Evolutionary conservation across 2,113 vertebrate species (phyloP).

Genomic region (Heloderma charlesbogerti): DNA sequence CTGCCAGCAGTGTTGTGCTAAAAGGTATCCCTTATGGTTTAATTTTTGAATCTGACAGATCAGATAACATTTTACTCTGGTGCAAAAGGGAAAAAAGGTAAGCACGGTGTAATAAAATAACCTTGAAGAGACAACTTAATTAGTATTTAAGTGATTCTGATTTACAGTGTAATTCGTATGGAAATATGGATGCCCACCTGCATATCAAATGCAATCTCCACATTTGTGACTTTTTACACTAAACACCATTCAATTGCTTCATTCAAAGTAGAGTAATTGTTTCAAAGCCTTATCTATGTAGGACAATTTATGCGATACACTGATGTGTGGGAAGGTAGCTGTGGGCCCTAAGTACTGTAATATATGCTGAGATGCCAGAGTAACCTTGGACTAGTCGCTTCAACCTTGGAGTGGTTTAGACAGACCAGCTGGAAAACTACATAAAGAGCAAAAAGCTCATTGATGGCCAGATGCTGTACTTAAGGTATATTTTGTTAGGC

Average conservation of each 20-base stretch:
- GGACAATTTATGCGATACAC: neutral
- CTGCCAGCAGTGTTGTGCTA: conserved; percentile 19
- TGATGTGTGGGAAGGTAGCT: conserved; percentile 13
- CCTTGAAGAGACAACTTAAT: conserved; percentile 74
- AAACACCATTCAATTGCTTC: conserved; percentile 47
- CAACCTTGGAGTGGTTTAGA: conserved; percentile 58
- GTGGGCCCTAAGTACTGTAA: conserved; percentile 18
- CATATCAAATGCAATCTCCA: conserved; percentile 63
- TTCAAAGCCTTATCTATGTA: conserved; percentile 50
- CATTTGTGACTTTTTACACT: conserved; percentile 61
- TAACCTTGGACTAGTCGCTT: conserved; percentile 64
- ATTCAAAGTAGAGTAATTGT: conserved; percentile 47
- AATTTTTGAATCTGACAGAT: conserved; percentile 55
- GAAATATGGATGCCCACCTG: conserved; percentile 64
- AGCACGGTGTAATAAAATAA: conserved; percentile 64
- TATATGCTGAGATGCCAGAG: conserved; percentile 25
- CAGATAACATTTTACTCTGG: conserved; percentile 62
- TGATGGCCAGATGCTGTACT: conserved; percentile 57
- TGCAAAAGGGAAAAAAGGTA: neutral
- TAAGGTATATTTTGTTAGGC: conserved; percentile 33
- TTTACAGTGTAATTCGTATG: conserved; percentile 69
- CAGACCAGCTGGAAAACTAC: conserved; percentile 56
- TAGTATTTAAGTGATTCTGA: conserved; percentile 74
- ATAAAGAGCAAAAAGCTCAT: conserved; percentile 52
- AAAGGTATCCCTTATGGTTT: neutral